phyloP scores from a whole-genome alignment of 2,797 vertebrate genomes.

The Poecilia velifera region DNA sequence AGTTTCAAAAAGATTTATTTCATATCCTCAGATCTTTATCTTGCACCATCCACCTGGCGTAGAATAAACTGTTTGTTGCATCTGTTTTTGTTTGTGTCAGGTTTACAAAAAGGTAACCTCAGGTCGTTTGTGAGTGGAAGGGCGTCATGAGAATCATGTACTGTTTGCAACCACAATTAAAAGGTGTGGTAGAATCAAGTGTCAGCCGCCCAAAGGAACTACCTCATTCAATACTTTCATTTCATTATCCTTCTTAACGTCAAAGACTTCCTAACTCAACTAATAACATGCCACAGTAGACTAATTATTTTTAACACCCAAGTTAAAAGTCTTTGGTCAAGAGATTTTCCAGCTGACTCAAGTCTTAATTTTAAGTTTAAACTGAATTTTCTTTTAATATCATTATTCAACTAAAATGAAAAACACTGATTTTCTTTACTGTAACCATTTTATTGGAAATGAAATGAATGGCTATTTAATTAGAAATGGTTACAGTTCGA shows the following conservation, averaged over 20 bases:
- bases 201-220: slow-evolving; percentile 34
- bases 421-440: background rate
- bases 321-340: background rate
- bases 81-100: slow-evolving; percentile 15
- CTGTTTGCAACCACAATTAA: slow-evolving; percentile 28
- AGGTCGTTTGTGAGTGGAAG: slow-evolving; percentile 24
- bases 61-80: background rate
- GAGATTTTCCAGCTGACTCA: background rate
- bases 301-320: background rate
- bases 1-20: background rate
- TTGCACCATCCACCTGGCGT: background rate
- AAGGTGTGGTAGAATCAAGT: slow-evolving; percentile 44
- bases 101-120: slow-evolving; percentile 27
- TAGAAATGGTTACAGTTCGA: background rate
- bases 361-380: background rate
- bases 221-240: slow-evolving; percentile 29
- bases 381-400: background rate
- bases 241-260: slow-evolving; percentile 13
- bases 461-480: no score
- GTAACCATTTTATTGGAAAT: no score
- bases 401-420: background rate
- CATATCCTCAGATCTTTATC: slow-evolving; percentile 16
- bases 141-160: slow-evolving; percentile 39
- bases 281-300: background rate
- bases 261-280: background rate